Percentiles rank a stretch among this genome's conserved stretches.
Evolutionary conservation across 2,797 vertebrate species (phyloP).

Genomic region (Gymnothorax javanicus): DNA sequence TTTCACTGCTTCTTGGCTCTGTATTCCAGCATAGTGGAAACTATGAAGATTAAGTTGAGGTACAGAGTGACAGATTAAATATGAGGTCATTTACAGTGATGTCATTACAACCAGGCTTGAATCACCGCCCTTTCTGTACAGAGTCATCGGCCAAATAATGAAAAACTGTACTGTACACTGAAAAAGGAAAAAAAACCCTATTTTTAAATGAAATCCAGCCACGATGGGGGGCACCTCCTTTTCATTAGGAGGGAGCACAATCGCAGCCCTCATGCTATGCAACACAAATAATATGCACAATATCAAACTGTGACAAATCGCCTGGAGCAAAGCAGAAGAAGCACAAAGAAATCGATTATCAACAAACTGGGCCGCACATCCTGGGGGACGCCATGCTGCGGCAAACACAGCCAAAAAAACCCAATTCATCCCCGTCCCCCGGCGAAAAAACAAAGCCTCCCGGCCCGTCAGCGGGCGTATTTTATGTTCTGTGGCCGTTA

Average conservation of each 20-base stretch:
- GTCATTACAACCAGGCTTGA: too few species aligned
- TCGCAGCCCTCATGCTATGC: neutral
- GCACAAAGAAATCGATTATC: neutral
- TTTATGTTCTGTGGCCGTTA: neutral
- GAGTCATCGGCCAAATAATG: too few species aligned
- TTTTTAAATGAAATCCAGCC: neutral
- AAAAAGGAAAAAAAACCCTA: neutral
- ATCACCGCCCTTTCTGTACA: too few species aligned
- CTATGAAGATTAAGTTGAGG: too few species aligned
- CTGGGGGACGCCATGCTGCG: neutral
- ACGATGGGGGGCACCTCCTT: neutral
- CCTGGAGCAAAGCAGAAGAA: neutral
- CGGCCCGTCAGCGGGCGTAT: too few species aligned
- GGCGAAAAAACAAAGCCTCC: too few species aligned
- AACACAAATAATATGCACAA: neutral
- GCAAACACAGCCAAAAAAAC: neutral
- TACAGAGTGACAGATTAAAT: too few species aligned
- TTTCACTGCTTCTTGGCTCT: too few species aligned
- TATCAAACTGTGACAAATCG: constrained; percentile 18
- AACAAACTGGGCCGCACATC: neutral
- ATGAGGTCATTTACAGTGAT: too few species aligned
- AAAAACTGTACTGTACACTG: neutral
- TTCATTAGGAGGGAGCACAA: neutral
- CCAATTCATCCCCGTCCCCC: neutral
- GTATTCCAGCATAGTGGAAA: too few species aligned